Base-by-base conservation (phyloP, 1,140 invertebrate species). In the Luehdorfia chinensis region DNA sequence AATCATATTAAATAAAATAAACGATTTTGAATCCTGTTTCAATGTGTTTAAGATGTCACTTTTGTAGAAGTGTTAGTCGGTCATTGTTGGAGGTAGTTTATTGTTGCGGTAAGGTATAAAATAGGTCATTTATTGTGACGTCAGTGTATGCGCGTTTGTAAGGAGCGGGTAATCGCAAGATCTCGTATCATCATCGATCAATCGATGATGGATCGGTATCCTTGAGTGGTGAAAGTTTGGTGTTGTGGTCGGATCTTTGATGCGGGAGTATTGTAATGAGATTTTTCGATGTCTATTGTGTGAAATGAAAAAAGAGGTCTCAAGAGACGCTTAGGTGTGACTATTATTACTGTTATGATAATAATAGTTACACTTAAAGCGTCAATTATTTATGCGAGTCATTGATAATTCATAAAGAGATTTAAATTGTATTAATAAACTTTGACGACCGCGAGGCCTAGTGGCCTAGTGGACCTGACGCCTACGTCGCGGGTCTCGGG, bases 181-280 rank as follows among this genome's bases (percentile, higher is more conserved):
- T 21, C 21, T 34, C 9, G 34, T 51, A 61, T 58, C 48, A 16
- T 11, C 63, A 71, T 68, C 60, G 51, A 62, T 68, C 54, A 52
- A 61, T 53, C 37, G 44, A 34, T 74, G 67, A 74, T 66, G 47
- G 65, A 70, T 66, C 50, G 58, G 15, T 32, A 34, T 47, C 37
- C 30, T 33, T 28, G n/a, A 11, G 45, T 31, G 44, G 37, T 47
- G 32, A 37, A 45, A 46, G 25, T 39, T 41, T 21, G 19, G 27
- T 33, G 11, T 9, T 34, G 21, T 34, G 25, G 15, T 32, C 13
- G 32, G 31, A 11, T 47, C 31, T 47, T 47, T 27, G 31, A 33
- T 14, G 39, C 25, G 19, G 13, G 21, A 28, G n/a, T 30, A 23
- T 11, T 30, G 14, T 32, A 37, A 28, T 19, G 34, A 8, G n/a